Evolutionary conservation across 2,888 invertebrate genomes (phyloP).

Genomic region (Bhutanitis thaidina): DNA sequence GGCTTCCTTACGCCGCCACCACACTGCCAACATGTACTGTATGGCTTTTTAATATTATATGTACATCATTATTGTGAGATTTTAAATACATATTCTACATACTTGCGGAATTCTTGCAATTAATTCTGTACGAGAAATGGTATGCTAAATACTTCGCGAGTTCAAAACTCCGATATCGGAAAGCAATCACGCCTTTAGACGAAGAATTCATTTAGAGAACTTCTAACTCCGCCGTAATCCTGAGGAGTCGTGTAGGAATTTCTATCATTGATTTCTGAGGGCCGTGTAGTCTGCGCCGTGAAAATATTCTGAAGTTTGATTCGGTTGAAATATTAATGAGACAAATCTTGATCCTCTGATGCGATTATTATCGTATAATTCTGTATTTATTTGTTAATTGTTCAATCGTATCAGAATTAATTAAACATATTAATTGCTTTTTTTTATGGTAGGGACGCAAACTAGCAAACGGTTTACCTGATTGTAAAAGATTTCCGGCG

Average conservation of each 20-base stretch:
- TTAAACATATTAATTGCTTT: too few species aligned
- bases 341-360: conserved; percentile 40
- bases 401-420: too few species aligned
- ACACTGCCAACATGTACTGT: too few species aligned
- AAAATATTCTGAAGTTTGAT: conserved; percentile 63
- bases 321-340: conserved; percentile 61
- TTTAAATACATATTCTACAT: neutral
- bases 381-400: too few species aligned
- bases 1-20: too few species aligned
- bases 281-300: conserved; percentile 46
- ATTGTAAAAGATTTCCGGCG: too few species aligned
- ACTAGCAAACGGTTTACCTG: too few species aligned
- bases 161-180: conserved; percentile 13
- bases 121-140: neutral
- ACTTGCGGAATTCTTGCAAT: neutral
- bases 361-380: neutral
- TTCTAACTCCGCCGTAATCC: conserved; percentile 24
- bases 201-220: conserved; percentile 24
- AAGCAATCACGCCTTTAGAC: conserved; percentile 24
- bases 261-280: conserved; percentile 24
- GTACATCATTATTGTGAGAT: too few species aligned
- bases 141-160: conserved; percentile 10
- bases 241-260: conserved; percentile 25
- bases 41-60: too few species aligned
- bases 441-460: too few species aligned